Evolutionary conservation across 2,113 vertebrate species (phyloP).

Genomic region (Melospiza melodia): DNA sequence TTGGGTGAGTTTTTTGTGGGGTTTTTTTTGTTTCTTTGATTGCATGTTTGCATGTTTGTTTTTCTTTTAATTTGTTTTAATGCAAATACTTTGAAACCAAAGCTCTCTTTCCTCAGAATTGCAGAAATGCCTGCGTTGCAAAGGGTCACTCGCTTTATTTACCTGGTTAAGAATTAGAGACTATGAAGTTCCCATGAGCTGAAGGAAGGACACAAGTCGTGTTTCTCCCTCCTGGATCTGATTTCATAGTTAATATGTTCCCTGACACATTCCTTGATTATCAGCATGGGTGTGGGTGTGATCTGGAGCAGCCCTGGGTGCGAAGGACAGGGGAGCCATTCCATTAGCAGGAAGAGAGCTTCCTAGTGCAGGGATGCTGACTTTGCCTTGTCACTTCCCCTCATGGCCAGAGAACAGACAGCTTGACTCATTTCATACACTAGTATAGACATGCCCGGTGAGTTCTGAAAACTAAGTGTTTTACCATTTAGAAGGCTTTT

Average conservation of each 20-base stretch:
- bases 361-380: accelerated
- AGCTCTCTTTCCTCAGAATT: neutral
- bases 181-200: neutral
- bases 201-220: neutral
- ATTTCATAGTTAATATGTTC: neutral
- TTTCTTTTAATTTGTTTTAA: neutral
- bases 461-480: neutral
- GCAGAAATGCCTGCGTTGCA: neutral
- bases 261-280: neutral
- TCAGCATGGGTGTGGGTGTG: neutral
- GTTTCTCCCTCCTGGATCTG: neutral
- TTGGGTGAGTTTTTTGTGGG: neutral
- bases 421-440: neutral
- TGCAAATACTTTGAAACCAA: neutral
- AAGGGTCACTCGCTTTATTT: neutral
- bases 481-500: neutral
- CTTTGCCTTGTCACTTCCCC: neutral
- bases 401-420: neutral
- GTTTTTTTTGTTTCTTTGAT: neutral
- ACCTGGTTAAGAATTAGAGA: neutral
- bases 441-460: neutral
- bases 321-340: accelerated
- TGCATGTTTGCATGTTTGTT: neutral
- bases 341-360: accelerated
- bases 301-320: accelerated